Evolutionary conservation across 2,113 vertebrate genomes (phyloP).

Genomic region (Hemichromis elongatus): DNA sequence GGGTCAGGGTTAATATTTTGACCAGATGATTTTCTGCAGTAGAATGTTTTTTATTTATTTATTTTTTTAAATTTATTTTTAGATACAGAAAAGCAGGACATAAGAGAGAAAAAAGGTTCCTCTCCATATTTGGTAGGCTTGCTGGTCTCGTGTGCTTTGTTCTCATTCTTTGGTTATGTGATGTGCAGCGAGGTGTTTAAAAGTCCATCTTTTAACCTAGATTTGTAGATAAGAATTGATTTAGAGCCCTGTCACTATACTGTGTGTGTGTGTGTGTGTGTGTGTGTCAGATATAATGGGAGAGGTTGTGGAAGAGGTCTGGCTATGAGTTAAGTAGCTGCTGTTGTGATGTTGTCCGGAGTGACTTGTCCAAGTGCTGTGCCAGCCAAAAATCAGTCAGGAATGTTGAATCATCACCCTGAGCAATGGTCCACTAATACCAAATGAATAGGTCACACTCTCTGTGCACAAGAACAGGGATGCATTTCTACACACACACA

Average conservation of each 20-base stretch:
- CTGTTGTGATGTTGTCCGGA: slow-evolving; percentile 15
- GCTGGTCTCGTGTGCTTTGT: neutral
- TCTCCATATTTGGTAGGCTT: slow-evolving; percentile 37
- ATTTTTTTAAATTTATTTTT: no score
- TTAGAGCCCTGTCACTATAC: neutral
- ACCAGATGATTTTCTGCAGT: neutral
- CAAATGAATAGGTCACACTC: slow-evolving; percentile 28
- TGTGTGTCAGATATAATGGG: neutral
- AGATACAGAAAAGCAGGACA: neutral
- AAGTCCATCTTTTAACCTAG: neutral
- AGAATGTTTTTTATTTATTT: neutral
- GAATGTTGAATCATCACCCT: slow-evolving; percentile 62
- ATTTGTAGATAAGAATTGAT: neutral
- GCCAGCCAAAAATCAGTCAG: slow-evolving; percentile 31
- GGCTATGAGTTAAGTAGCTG: slow-evolving; percentile 1
- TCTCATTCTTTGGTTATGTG: neutral
- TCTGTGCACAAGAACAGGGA: neutral
- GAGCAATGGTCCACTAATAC: slow-evolving; percentile 49
- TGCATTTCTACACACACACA: neutral
- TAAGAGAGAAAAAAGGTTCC: neutral
- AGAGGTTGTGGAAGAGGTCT: neutral
- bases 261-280: neutral
- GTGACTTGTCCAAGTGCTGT: slow-evolving; percentile 20
- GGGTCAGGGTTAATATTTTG: neutral
- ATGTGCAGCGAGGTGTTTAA: neutral